Evolutionary conservation across 2,888 invertebrate genomes (phyloP), one percentile per base, ranked within the genome.

Genomic region (Dryocosmus kuriphilus): DNA sequence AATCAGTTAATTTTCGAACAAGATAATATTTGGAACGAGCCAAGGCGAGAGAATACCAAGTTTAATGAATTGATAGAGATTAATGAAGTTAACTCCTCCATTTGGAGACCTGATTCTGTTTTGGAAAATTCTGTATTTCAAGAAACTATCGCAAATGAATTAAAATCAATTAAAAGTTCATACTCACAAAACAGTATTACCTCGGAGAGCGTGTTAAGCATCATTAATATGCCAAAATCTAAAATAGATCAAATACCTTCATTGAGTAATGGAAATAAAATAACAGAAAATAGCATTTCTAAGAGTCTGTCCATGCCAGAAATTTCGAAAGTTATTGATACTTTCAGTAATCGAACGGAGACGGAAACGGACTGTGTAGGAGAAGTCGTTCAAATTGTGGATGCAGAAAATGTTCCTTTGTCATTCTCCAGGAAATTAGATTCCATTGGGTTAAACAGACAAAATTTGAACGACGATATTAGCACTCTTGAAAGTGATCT

Each of bases 391-490:
- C 73, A 76, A 2, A 78, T 74, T 71, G 81, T 80, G 22, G 81
- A 3, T n/a, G 3, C 46, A 27, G 71, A 32, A 32, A 46, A 67
- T 67, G 19, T 81, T 55, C 65, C 79, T 9, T 75, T 78, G 41
- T 80, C 79, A 57, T 88, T 86, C 75, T 86, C 88, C 0, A 85
- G 82, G 46, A 89, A 89, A 75, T 74, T 89, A 16, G 87, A 89
- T 71, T 86, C 84, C 38, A 80, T 91, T 22, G 88, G 89, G 14
- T 71, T 90, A 57, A 89, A 89, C 76, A 89, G 91, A 73, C 89
- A 90, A 75, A 89, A 89, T 63, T 82, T 91, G 27, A 89, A 88
- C 71, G 88, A 91, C 32, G 89, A 91, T 62, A 90, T 91, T 67
- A 89, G 86, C 73, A 89, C 87, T 9, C 78, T 91, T 2, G 91